Percentiles rank a stretch among this genome's conserved stretches.
phyloP scores from a whole-genome alignment of 2,113 vertebrate species.

The Sakesphorus luctuosus region DNA sequence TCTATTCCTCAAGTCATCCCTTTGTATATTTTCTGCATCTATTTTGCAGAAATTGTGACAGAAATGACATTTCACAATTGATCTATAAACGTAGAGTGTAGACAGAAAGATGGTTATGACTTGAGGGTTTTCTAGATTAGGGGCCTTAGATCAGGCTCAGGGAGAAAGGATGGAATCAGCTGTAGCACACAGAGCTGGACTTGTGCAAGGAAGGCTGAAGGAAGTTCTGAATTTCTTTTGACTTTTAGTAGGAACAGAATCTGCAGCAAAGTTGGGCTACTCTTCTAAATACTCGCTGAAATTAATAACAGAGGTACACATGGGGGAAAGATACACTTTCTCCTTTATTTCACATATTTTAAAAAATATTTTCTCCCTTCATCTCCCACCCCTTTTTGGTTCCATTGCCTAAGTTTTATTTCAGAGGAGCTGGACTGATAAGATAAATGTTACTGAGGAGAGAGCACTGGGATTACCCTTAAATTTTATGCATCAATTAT shows the following conservation, averaged over 20 bases:
- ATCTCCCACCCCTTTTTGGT: neutral
- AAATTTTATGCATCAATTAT: constrained; percentile 13
- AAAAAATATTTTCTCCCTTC: neutral
- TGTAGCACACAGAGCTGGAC: neutral
- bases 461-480: neutral
- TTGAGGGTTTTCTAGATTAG: neutral
- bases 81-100: neutral
- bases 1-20: neutral
- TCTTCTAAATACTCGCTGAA: neutral
- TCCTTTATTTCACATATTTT: neutral
- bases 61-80: neutral
- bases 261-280: neutral
- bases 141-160: neutral
- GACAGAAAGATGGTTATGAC: neutral
- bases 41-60: neutral
- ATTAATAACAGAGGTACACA: neutral
- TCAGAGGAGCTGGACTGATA: neutral
- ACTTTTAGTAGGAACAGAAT: neutral
- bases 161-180: neutral
- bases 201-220: neutral
- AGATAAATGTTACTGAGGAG: neutral
- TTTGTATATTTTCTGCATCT: neutral
- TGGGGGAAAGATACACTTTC: neutral
- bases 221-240: neutral
- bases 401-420: neutral